Conservation (phyloP, 2,797 vertebrate species). For the Todus mexicanus region DNA sequence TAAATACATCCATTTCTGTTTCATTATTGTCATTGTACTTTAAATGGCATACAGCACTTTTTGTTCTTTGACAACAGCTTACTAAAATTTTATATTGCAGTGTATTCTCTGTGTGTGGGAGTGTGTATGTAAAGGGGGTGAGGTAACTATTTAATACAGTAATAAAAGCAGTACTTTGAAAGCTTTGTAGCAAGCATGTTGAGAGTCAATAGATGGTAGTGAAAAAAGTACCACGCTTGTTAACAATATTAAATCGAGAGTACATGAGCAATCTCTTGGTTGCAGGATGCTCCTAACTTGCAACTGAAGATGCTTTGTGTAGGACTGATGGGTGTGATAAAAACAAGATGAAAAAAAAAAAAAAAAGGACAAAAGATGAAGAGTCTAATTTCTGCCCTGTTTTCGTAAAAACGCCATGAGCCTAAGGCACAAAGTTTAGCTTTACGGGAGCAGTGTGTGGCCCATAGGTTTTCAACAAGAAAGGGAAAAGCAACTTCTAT, state of each 20-base stretch:
- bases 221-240: neutral
- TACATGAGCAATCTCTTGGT: neutral
- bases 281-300: neutral
- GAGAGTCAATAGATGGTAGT: neutral
- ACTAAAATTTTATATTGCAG: neutral
- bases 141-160: neutral
- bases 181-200: neutral
- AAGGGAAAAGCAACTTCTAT: neutral
- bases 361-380: neutral
- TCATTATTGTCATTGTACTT: neutral
- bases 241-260: neutral
- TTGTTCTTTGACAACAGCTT: neutral
- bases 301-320: neutral
- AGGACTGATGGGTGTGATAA: neutral
- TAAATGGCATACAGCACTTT: neutral
- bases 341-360: neutral
- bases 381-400: neutral
- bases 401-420: neutral
- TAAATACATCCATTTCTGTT: neutral
- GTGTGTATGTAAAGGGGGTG: neutral
- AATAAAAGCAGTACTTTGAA: neutral
- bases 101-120: neutral
- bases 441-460: neutral
- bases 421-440: neutral
- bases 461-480: neutral